Percentiles rank a stretch among this genome's conserved stretches.
Conservation (phyloP, 2,797 vertebrate genomes). For the Paedocypris micromegethes region DNA sequence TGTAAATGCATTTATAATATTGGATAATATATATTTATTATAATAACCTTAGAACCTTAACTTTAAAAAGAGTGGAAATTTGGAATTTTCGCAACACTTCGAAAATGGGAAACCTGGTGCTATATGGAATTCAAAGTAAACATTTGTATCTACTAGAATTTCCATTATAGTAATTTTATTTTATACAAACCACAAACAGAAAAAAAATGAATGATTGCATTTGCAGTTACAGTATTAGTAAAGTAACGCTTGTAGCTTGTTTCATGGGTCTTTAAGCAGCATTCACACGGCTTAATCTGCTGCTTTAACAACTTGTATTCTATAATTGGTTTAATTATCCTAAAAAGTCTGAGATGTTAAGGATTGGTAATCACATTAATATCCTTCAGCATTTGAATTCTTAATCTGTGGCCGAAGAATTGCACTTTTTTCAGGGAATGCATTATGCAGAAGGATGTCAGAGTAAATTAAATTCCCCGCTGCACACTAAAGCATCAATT, state of each 20-base stretch:
- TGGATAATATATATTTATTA: no score
- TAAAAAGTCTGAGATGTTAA: slow-evolving; percentile 93
- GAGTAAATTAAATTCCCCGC: slow-evolving; percentile 99
- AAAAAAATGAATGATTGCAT: slow-evolving; percentile 52
- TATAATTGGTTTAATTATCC: slow-evolving; percentile 94
- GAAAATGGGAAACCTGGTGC: no score
- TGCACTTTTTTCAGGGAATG: slow-evolving; percentile 93
- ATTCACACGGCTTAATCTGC: slow-evolving; percentile 76
- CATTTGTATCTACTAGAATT: no score
- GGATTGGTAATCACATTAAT: slow-evolving; percentile 98
- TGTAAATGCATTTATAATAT: no score
- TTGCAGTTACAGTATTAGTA: no score
- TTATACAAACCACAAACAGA: slow-evolving; percentile 27
- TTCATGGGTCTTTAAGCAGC: slow-evolving; percentile 91
- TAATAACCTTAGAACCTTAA: no score
- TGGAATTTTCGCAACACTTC: no score
- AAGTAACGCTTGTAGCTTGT: slow-evolving; percentile 65
- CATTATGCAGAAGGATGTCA: slow-evolving; percentile 96
- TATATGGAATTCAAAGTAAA: no score
- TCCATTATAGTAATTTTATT: no score
- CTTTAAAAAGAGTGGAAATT: no score
- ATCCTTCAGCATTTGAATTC: slow-evolving; percentile 89
- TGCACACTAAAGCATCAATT: slow-evolving; percentile 99
- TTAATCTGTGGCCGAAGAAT: slow-evolving; percentile 83
- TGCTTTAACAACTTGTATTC: slow-evolving; percentile 73